A percentile compares a stretch with the other conserved stretches of the same genome.
phyloP scores from a whole-genome alignment of 2,113 vertebrate genomes.

The Amia ocellicauda region DNA sequence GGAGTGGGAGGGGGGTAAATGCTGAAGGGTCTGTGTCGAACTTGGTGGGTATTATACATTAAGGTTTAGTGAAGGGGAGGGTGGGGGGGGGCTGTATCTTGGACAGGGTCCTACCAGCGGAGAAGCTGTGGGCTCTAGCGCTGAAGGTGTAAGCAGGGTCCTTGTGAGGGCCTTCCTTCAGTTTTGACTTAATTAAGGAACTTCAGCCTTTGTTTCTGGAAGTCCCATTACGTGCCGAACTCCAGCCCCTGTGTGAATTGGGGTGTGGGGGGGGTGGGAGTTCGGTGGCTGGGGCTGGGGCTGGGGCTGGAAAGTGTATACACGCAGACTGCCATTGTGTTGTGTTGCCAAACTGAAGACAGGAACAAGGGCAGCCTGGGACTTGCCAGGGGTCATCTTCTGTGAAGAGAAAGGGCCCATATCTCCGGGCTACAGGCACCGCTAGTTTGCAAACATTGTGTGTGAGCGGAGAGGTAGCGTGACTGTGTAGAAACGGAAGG shows the following conservation, averaged over 20 bases:
- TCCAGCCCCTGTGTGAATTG: slow-evolving; percentile 53
- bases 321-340: slow-evolving; percentile 47
- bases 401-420: slow-evolving; percentile 18
- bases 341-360: slow-evolving; percentile 56
- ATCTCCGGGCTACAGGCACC: slow-evolving; percentile 8
- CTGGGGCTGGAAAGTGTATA: slow-evolving; percentile 43
- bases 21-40: slow-evolving; percentile 53
- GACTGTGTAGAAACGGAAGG: not conserved
- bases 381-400: slow-evolving; percentile 40
- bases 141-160: slow-evolving; percentile 53
- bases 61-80: slow-evolving; percentile 22
- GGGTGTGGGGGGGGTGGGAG: slow-evolving; percentile 34
- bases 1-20: slow-evolving; percentile 57
- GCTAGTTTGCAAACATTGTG: not conserved
- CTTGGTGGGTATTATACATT: slow-evolving; percentile 46
- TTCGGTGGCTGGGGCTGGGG: slow-evolving; percentile 14
- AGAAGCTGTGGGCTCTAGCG: slow-evolving; percentile 42
- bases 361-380: slow-evolving; percentile 33
- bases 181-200: slow-evolving; percentile 73
- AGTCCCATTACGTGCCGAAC: slow-evolving; percentile 48
- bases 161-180: slow-evolving; percentile 60
- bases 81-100: slow-evolving; percentile 41
- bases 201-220: slow-evolving; percentile 65
- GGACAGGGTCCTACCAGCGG: slow-evolving; percentile 24
- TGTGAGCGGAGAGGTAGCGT: not conserved